A percentile compares a stretch with the other conserved stretches of the same genome.
Conservation (phyloP, 2,113 vertebrate species). For the Antechinus flavipes region DNA sequence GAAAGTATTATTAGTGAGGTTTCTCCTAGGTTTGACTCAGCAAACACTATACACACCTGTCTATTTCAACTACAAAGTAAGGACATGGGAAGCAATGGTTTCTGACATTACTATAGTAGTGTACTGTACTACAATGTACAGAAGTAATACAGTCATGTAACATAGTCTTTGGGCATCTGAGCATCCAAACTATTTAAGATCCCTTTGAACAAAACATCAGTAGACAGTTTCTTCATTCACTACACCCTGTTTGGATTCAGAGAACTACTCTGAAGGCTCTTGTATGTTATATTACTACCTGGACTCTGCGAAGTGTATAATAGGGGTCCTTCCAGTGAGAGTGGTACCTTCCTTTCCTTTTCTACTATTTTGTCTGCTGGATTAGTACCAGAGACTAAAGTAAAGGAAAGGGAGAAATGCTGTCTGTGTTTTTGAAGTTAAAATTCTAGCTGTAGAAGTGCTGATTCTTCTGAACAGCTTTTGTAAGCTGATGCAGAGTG, state of each 20-base stretch:
- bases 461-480: not conserved
- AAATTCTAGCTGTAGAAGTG: not conserved
- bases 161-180: not conserved
- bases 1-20: not conserved
- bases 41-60: not conserved
- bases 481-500: not conserved
- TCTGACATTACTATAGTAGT: not conserved
- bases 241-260: not conserved
- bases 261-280: not conserved
- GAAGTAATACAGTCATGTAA: too few relatives aligned
- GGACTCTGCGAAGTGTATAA: too few relatives aligned
- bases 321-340: not conserved
- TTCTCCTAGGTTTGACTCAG: not conserved
- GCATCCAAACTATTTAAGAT: not conserved
- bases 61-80: not conserved
- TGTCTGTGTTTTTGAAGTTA: not conserved
- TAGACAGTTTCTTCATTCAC: not conserved
- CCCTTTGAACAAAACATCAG: not conserved
- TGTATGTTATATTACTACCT: not conserved
- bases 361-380: not conserved
- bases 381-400: not conserved
- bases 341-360: not conserved
- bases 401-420: not conserved
- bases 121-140: not conserved
- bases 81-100: not conserved